Percentiles rank a stretch among this genome's conserved stretches.
phyloP scores from a whole-genome alignment of 1,140 invertebrate species.

The Platyscapa corneri region DNA sequence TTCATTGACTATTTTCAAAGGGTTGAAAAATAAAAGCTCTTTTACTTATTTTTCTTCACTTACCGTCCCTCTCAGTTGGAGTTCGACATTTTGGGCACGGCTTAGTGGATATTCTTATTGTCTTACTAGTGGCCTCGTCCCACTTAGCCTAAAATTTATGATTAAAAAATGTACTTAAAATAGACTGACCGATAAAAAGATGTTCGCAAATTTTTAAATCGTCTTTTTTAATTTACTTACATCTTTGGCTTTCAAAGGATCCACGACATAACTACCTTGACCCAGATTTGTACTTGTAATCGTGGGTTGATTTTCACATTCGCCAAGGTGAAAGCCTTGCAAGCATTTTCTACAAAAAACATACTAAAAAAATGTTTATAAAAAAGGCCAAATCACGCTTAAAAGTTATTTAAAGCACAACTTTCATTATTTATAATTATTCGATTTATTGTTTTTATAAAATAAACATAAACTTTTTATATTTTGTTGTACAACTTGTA shows the following conservation, averaged over 20 bases:
- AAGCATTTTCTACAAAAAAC: constrained; percentile 88
- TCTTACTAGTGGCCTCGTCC: constrained; percentile 84
- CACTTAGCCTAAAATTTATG: constrained; percentile 78
- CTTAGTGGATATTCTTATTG: constrained; percentile 88
- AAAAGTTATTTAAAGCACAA: not conserved
- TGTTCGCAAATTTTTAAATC: not conserved
- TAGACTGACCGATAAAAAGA: not conserved
- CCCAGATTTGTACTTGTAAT: constrained; percentile 62
- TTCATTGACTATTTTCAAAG: not conserved
- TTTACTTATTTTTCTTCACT: constrained; percentile 20
- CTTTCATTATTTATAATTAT: not conserved
- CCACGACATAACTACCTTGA: constrained; percentile 77
- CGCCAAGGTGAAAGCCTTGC: constrained; percentile 86
- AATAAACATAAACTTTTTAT: not conserved
- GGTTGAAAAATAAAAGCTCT: not conserved
- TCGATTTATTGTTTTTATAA: not conserved
- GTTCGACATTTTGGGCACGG: constrained; percentile 91
- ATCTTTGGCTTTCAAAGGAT: constrained; percentile 76
- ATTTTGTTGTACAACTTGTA: not conserved
- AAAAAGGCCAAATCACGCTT: not conserved
- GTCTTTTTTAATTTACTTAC: constrained; percentile 62
- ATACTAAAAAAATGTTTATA: constrained; percentile 74
- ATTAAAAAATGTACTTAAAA: not conserved
- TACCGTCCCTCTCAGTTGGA: constrained; percentile 89
- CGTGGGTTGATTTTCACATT: constrained; percentile 75